A percentile compares a stretch with the other conserved stretches of the same genome.
Conservation (phyloP, 2,113 vertebrate genomes). For the Dasyprocta punctata region DNA sequence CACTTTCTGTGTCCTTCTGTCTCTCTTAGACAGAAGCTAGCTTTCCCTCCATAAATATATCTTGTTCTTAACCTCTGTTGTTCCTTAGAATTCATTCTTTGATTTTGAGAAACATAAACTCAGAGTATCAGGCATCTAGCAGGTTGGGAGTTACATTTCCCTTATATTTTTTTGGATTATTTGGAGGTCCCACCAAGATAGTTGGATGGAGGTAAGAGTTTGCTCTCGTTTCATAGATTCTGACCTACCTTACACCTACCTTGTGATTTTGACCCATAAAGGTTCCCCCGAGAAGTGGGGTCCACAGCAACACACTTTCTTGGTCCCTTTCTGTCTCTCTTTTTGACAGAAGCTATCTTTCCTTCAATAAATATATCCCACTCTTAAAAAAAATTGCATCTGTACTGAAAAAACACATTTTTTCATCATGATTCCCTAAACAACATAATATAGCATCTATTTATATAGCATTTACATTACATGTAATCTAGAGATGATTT, state of each 20-base stretch:
- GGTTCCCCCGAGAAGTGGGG: too few relatives aligned
- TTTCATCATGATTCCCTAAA: neutral
- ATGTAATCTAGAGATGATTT: neutral
- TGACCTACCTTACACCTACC: too few relatives aligned
- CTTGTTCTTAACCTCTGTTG: neutral
- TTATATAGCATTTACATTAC: neutral
- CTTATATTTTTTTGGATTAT: neutral
- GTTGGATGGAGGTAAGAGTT: neutral
- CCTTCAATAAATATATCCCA: neutral
- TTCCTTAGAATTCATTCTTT: neutral
- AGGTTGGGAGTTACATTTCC: neutral
- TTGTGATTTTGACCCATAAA: too few relatives aligned
- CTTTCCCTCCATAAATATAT: neutral
- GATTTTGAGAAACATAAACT: neutral
- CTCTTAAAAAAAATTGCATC: neutral
- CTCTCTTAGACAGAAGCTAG: neutral
- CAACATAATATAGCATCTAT: neutral
- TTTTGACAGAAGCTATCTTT: neutral
- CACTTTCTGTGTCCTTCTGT: neutral
- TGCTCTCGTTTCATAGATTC: neutral
- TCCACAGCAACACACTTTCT: too few relatives aligned
- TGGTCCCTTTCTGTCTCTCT: neutral
- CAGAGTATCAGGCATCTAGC: neutral
- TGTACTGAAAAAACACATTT: neutral
- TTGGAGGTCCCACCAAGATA: neutral